phyloP scores from a whole-genome alignment of 2,113 vertebrate species.

The Montifringilla adamsi region DNA sequence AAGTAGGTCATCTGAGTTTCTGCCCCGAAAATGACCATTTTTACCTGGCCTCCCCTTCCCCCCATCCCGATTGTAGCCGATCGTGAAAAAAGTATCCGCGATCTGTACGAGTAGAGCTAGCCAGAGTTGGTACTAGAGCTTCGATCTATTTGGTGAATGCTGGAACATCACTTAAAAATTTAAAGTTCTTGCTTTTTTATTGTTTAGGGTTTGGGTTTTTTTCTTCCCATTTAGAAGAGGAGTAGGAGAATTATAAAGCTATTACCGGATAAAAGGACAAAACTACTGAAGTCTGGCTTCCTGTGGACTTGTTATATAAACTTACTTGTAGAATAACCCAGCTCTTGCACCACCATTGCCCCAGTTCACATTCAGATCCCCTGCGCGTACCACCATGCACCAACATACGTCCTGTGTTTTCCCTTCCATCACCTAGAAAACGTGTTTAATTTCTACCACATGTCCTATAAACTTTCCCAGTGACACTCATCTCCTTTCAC shows the following conservation, averaged over 20 bases:
- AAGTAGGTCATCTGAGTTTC: not conserved
- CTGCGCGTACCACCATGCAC: not conserved
- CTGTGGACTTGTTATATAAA: not conserved
- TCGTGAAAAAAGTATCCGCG: not conserved
- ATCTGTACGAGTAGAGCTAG: not conserved
- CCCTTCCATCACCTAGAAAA: not conserved
- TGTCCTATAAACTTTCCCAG: not conserved
- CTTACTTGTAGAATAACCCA: not conserved
- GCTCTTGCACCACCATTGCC: not conserved
- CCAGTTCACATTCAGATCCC: not conserved
- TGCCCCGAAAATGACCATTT: not conserved
- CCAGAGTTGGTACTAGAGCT: not conserved
- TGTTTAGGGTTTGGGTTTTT: not conserved
- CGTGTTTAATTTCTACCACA: not conserved
- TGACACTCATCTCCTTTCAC: constrained; percentile 51
- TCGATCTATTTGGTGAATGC: not conserved
- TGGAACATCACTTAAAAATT: not conserved
- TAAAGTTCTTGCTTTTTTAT: not conserved
- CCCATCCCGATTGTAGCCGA: rapidly evolving
- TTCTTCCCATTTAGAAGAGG: not conserved
- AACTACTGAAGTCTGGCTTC: not conserved
- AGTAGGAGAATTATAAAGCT: not conserved
- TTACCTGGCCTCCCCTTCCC: not conserved
- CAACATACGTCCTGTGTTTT: not conserved
- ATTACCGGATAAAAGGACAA: not conserved